phyloP scores from a whole-genome alignment of 2,888 invertebrate genomes.

The Dinocampus coccinellae region DNA sequence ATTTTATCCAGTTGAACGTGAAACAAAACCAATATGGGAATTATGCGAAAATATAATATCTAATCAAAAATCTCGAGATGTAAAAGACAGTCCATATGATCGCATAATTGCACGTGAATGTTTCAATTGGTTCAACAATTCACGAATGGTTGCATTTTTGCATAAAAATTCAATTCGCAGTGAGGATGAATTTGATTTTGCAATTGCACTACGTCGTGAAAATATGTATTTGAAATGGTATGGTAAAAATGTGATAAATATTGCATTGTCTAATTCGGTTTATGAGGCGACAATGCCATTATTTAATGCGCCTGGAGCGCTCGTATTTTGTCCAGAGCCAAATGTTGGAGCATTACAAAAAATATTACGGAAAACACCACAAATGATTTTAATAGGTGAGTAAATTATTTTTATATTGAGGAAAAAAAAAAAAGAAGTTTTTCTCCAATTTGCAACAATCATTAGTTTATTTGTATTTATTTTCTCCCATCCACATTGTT shows the following conservation, averaged over 20 bases:
- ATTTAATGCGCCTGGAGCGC: constrained; percentile 75
- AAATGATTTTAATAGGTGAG: constrained; percentile 79
- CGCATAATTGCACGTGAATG: constrained; percentile 80
- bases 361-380: constrained; percentile 79
- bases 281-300: constrained; percentile 78
- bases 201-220: constrained; percentile 75
- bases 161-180: constrained; percentile 80
- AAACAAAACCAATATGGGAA: constrained; percentile 67
- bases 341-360: constrained; percentile 75
- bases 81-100: constrained; percentile 70
- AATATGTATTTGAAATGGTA: constrained; percentile 80
- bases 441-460: too few relatives aligned
- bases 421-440: constrained; percentile 26
- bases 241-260: constrained; percentile 75
- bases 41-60: constrained; percentile 70
- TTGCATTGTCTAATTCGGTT: constrained; percentile 77
- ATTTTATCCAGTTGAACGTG: constrained; percentile 69
- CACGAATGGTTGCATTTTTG: constrained; percentile 79
- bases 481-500: neutral
- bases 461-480: neutral
- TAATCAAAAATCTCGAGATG: constrained; percentile 50
- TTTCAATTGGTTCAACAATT: constrained; percentile 78
- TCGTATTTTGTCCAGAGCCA: constrained; percentile 80
- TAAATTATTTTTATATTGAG: constrained; percentile 37
- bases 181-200: constrained; percentile 77